Evolutionary conservation across 2,797 vertebrate species (phyloP), one percentile per base, ranked within the genome.

Genomic region (Lophius americanus): DNA sequence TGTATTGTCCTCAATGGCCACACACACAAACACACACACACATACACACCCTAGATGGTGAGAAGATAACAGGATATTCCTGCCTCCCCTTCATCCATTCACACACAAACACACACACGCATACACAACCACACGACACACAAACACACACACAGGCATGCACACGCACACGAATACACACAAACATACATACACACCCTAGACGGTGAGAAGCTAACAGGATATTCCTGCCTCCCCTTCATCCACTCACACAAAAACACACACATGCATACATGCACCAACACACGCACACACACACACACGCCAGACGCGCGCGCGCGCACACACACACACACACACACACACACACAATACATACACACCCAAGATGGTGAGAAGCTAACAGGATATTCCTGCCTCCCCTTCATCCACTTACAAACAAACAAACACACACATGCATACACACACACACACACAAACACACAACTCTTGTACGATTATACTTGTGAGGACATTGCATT

Each of bases 381-480:
- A 23, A 23, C 23, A 2, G 23, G 23, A 23, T 23, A 2, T 23
- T 23, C 23, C 23, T 23, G 23, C 23, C 2, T 1, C 23, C 23
- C 23, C 23, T 23, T 23, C 23, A 23, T 23, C 23, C 6, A 46
- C 44, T 10, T 6, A 50, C n/a, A n/a, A n/a, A n/a, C n/a, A n/a
- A n/a, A n/a, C n/a, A n/a, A n/a, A n/a, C n/a, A n/a, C 60, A 49
- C 42, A 48, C 50, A 41, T 38, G 39, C 33, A 36, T 3, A 51
- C 51, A 51, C 33, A 36, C 8, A 51, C 8, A 9, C 49, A 35
- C 23, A 39, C 23, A 43, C 59, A 68, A 38, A 3, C 51, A 38
- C 51, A 66, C 69, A 65, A 59, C 60, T 36, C 36, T 39, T 68
- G 73, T 65, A 80, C 76, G 43, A 56, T 82, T 79, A 77, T 76